Evolutionary conservation across 1,140 invertebrate species (phyloP), one percentile per base, ranked within the genome.

Genomic region (Saccostrea glomerata): DNA sequence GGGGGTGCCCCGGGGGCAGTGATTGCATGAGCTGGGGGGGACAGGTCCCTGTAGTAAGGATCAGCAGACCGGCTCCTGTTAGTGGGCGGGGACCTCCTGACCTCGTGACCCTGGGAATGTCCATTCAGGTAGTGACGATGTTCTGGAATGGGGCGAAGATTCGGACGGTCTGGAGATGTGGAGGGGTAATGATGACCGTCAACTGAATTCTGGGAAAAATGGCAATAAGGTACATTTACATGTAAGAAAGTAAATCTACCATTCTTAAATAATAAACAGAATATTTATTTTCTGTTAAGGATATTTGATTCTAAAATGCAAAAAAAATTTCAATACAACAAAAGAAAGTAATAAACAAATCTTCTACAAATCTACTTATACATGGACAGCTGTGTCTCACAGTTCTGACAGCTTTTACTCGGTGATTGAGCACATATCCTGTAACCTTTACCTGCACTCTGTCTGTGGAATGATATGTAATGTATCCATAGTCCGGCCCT

Each of bases 101-200:
- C 56, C 7, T 30, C 90, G 86, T 73, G 86, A 54, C n/a, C 15
- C 23, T 86, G 85, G 63, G 36, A 73, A 77, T 89, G 82, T 20
- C 92, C 92, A 88, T 92, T 93, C 15, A 89, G 82, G 82, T 93
- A 90, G 47, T 92, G 92, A 47, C 89, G 89, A 87, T 94, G 92
- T 88, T 94, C 93, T 82, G 93, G 93, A 83, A 94, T 94, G 7
- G 93, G 91, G 87, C 93, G 88, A 4, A 94, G 87, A 13, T 92
- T 91, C 17, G 90, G 90, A 70, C 92, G 77, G 15, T 94, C 93
- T 15, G 92, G 92, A 0, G 93, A 90, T 36, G 89, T 30, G 70
- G 89, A 60, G 85, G 84, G 60, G 20, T 84, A 84, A 55, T 84
- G 54, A 54, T 15, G 82, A 13, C 17, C 3, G 47, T 83, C 82